A percentile compares a stretch with the other conserved stretches of the same genome.
These are phyloP conservation scores for Callospermophilus lateralis DNA, from an alignment of 2,113 vertebrate species.

Conservation along the genomic window DNA sequence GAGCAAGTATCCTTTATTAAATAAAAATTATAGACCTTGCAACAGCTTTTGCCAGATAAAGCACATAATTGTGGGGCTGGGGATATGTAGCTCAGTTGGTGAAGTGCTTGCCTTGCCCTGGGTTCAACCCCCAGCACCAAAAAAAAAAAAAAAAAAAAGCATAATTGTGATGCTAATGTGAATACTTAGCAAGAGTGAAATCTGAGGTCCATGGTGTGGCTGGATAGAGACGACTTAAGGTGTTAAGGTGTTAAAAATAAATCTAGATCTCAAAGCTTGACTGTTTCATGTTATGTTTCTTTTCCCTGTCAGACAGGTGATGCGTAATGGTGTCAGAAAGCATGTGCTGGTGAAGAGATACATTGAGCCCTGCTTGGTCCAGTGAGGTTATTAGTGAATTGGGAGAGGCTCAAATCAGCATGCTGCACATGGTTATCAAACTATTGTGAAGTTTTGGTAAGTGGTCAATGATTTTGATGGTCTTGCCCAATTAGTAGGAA, in stretches of 20 bases:
- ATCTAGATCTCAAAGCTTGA: conserved; percentile 48
- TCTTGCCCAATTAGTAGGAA: not conserved
- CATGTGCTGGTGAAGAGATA: conserved; percentile 10
- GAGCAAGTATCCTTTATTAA: not conserved
- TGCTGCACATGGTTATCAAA: conserved; percentile 1
- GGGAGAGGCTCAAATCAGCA: conserved; percentile 12
- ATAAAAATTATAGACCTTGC: not conserved
- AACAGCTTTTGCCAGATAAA: not conserved
- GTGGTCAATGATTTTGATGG: conserved; percentile 51
- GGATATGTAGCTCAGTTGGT: too few relatives aligned
- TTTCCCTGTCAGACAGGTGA: conserved; percentile 45
- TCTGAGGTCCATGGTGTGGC: not conserved
- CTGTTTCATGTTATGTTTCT: conserved; percentile 44
- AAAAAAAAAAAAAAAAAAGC: not conserved
- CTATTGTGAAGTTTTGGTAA: conserved; percentile 58
- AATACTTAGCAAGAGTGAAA: conserved; percentile 8
- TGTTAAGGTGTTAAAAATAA: conserved; percentile 20
- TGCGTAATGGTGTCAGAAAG: conserved; percentile 20
- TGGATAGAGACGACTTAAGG: not conserved
- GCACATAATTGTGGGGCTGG: too few relatives aligned
- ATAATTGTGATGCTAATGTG: not conserved
- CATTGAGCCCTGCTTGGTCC: not conserved
- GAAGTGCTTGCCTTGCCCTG: too few relatives aligned
- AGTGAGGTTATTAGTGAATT: conserved; percentile 59
- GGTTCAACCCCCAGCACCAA: too few relatives aligned